Evolutionary conservation across 2,113 vertebrate genomes (phyloP).

Genomic region (Hippolais icterina): DNA sequence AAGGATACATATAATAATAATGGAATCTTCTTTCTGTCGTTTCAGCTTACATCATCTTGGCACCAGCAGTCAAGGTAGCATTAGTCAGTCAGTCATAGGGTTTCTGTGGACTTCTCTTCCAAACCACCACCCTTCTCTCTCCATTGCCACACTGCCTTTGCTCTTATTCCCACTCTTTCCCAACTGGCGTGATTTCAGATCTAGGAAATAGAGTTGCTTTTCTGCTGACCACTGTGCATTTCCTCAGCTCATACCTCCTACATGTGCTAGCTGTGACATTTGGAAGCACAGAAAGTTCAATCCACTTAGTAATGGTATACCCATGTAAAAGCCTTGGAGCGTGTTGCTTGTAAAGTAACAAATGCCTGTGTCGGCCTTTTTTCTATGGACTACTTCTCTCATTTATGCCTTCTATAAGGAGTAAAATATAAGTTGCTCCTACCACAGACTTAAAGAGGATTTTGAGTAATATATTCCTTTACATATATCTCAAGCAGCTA

Average conservation of each 20-base stretch:
- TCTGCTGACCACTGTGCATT: slow-evolving; percentile 14
- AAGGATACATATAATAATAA: slow-evolving; percentile 60
- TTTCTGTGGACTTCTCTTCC: background rate
- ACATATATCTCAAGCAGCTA: background rate
- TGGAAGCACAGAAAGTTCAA: slow-evolving; percentile 20
- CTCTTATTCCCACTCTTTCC: background rate
- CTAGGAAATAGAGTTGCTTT: background rate
- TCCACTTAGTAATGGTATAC: background rate
- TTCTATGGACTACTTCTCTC: background rate
- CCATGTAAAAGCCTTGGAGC: background rate
- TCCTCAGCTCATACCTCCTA: slow-evolving; percentile 2
- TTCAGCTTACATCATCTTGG: slow-evolving; percentile 58
- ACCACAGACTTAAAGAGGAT: background rate
- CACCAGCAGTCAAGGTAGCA: slow-evolving; percentile 44
- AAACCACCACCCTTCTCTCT: background rate
- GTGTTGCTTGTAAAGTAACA: background rate
- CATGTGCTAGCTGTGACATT: background rate
- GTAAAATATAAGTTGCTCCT: background rate
- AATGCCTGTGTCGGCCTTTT: background rate
- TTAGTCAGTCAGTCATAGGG: background rate
- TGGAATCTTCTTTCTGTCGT: slow-evolving; percentile 39
- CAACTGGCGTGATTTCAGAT: background rate
- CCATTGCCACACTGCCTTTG: background rate
- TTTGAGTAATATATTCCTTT: background rate
- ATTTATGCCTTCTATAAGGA: background rate